Evolutionary conservation across 2,888 invertebrate species (phyloP).

Genomic region (Chesias legatella): DNA sequence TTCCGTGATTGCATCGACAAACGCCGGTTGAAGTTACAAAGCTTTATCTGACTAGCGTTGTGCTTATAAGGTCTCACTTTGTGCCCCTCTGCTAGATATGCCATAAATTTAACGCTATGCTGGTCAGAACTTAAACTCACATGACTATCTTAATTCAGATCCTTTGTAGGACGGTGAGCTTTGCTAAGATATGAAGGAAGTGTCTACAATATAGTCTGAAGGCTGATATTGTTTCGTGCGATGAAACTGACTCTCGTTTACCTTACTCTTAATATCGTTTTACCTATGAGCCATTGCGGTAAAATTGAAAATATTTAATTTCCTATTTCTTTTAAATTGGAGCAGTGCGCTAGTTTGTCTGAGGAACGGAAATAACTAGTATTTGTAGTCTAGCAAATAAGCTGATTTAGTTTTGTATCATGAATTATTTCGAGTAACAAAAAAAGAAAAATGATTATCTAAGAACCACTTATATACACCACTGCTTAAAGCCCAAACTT

Average conservation of each 20-base stretch:
- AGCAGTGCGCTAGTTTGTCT: conserved; percentile 10
- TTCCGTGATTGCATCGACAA: conserved; percentile 25
- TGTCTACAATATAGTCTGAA: too few relatives aligned
- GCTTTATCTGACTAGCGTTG: conserved; percentile 12
- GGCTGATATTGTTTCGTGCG: too few relatives aligned
- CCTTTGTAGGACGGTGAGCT: too few relatives aligned
- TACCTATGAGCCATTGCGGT: conserved; percentile 21
- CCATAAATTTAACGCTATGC: conserved; percentile 28
- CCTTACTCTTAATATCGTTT: too few relatives aligned
- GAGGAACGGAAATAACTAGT: conserved; percentile 11
- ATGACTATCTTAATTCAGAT: conserved; percentile 12
- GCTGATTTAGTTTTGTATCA: background rate
- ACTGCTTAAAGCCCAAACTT: too few relatives aligned
- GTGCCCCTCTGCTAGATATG: conserved; percentile 26
- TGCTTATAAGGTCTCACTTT: conserved; percentile 20
- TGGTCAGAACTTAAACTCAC: conserved; percentile 17
- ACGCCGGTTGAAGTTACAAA: conserved; percentile 18
- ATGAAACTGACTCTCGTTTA: background rate
- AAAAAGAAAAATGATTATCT: too few relatives aligned
- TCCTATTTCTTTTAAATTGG: conserved; percentile 22
- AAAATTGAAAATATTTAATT: conserved; percentile 24
- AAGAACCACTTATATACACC: too few relatives aligned
- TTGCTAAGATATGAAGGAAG: too few relatives aligned
- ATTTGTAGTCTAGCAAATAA: background rate
- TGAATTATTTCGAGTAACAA: too few relatives aligned